Conservation (phyloP, 2,888 invertebrate genomes). For the Drosophila atroscutellata region DNA sequence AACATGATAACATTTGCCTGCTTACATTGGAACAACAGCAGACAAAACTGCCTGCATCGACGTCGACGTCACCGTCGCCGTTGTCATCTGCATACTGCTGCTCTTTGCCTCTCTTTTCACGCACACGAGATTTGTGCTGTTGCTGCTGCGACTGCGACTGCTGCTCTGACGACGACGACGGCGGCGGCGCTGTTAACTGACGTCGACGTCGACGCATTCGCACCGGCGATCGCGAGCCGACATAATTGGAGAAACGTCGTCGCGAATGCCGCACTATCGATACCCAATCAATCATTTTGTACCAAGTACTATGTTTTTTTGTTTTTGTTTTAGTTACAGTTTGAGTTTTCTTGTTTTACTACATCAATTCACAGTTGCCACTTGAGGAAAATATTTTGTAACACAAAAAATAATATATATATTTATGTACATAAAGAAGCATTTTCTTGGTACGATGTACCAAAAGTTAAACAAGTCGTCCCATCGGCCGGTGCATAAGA, state of each 20-base stretch:
- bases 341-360: background rate
- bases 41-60: slow-evolving; percentile 62
- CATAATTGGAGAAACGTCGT: slow-evolving; percentile 89
- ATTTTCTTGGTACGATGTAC: background rate
- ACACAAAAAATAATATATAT: background rate
- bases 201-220: slow-evolving; percentile 86
- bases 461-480: background rate
- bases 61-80: slow-evolving; percentile 36
- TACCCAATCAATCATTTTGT: slow-evolving; percentile 90
- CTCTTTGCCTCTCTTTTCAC: slow-evolving; percentile 45
- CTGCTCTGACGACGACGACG: slow-evolving; percentile 39
- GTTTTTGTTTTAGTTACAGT: background rate
- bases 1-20: background rate
- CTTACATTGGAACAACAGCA: slow-evolving; percentile 84
- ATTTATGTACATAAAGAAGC: background rate
- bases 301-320: slow-evolving; percentile 8
- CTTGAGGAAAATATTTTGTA: background rate
- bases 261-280: slow-evolving; percentile 90
- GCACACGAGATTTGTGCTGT: slow-evolving; percentile 61
- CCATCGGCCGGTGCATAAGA: background rate
- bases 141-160: slow-evolving; percentile 39
- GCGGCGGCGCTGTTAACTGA: slow-evolving; percentile 76
- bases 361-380: background rate
- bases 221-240: slow-evolving; percentile 88
- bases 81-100: slow-evolving; percentile 26